A percentile compares a stretch with the other conserved stretches of the same genome.
These are phyloP conservation scores for Drosophila putrida DNA, from an alignment of 2,888 invertebrate genomes.

Conservation along the genomic window DNA sequence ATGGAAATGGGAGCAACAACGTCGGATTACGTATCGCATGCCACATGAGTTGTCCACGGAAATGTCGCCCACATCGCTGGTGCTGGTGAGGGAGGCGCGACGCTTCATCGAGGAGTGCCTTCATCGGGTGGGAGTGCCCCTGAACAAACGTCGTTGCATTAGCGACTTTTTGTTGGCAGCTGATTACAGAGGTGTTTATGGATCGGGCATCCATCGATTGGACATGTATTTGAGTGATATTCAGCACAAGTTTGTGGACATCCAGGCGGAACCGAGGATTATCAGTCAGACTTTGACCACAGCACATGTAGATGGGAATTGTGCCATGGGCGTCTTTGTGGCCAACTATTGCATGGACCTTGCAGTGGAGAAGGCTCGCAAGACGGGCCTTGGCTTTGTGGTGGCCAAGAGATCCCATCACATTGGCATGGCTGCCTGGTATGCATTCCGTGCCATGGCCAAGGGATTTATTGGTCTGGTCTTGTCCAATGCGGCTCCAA, in stretches of 20 bases:
- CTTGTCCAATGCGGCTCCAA: slow-evolving; percentile 50
- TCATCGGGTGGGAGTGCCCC: slow-evolving; percentile 48
- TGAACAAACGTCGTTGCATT: slow-evolving; percentile 42
- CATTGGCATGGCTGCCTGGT: slow-evolving; percentile 66
- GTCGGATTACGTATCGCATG: slow-evolving; percentile 7
- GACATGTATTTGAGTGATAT: slow-evolving; percentile 55
- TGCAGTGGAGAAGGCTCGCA: slow-evolving; percentile 55
- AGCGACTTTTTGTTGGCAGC: slow-evolving; percentile 58
- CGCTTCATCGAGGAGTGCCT: slow-evolving; percentile 64
- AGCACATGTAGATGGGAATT: slow-evolving; percentile 60
- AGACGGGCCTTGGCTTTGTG: slow-evolving; percentile 57
- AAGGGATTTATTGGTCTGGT: slow-evolving; percentile 50
- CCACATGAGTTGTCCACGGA: slow-evolving; percentile 10
- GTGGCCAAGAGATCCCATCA: slow-evolving; percentile 62
- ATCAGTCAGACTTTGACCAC: slow-evolving; percentile 43
- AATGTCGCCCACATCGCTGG: slow-evolving; percentile 40
- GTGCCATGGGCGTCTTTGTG: slow-evolving; percentile 58
- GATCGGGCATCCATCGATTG: slow-evolving; percentile 53
- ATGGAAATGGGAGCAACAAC: not conserved
- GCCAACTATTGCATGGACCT: slow-evolving; percentile 68
- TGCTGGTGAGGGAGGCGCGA: slow-evolving; percentile 54
- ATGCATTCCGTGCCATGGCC: slow-evolving; percentile 55
- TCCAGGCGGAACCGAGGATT: slow-evolving; percentile 45
- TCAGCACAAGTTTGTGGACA: slow-evolving; percentile 36
- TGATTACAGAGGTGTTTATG: slow-evolving; percentile 56